Conservation (phyloP, 2,888 invertebrate species). For the Eilema depressum region DNA sequence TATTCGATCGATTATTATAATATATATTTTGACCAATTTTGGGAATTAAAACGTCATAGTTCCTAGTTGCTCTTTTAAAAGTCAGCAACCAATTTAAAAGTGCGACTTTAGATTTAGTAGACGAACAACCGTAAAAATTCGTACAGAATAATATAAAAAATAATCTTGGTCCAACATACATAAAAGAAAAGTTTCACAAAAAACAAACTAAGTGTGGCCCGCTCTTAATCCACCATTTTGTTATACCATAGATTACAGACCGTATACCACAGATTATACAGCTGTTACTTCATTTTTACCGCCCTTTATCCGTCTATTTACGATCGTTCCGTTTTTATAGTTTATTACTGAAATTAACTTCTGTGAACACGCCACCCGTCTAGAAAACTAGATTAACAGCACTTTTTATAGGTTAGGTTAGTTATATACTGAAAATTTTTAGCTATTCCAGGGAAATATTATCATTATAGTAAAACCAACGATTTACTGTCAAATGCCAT, state of each 20-base stretch:
- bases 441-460: not conserved
- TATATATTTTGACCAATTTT: too few species aligned
- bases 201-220: not conserved
- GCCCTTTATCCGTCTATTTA: constrained; percentile 18
- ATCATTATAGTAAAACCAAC: too few species aligned
- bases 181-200: not conserved
- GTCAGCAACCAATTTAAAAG: too few species aligned
- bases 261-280: constrained; percentile 17
- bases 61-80: too few species aligned
- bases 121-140: not conserved
- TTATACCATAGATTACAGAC: constrained; percentile 15
- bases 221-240: constrained; percentile 15
- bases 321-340: constrained; percentile 18
- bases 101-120: too few species aligned
- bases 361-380: constrained; percentile 14
- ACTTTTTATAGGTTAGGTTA: not conserved
- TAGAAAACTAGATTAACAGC: constrained; percentile 19
- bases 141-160: not conserved
- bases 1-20: too few species aligned
- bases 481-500: too few species aligned
- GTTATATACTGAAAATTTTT: constrained; percentile 13
- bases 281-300: constrained; percentile 15
- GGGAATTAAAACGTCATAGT: too few species aligned
- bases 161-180: not conserved
- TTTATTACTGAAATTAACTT: constrained; percentile 22